Conservation (phyloP, 2,113 vertebrate species). For the Anas platyrhynchos region DNA sequence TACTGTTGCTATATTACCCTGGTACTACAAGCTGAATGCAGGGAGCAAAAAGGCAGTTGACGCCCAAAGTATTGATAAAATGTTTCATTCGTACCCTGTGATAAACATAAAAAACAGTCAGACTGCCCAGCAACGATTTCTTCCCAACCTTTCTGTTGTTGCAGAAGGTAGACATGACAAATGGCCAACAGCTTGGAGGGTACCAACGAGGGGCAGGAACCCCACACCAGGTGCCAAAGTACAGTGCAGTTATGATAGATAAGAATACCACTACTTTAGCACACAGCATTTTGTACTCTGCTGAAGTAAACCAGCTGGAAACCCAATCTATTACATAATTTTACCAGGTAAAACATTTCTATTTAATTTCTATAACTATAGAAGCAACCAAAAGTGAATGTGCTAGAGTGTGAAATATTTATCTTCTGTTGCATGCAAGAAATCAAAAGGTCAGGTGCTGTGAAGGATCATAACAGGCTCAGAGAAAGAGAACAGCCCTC, state of each 20-base stretch:
- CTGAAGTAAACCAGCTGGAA: background rate
- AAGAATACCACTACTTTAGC: background rate
- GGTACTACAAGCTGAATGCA: background rate
- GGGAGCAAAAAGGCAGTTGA: rapidly evolving
- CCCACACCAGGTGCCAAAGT: background rate
- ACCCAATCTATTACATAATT: background rate
- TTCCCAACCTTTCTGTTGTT: background rate
- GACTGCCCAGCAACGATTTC: background rate
- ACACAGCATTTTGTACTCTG: background rate
- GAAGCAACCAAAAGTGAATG: background rate
- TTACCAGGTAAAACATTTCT: slow-evolving; percentile 4
- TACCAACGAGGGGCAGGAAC: background rate
- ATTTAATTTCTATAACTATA: slow-evolving; percentile 39
- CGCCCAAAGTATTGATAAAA: background rate
- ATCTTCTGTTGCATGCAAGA: slow-evolving; percentile 15
- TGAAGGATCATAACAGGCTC: slow-evolving; percentile 24
- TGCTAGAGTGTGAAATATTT: slow-evolving; percentile 29
- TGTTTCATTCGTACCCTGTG: background rate
- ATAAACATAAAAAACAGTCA: background rate
- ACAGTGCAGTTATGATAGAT: background rate
- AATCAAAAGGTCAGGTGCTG: slow-evolving; percentile 38
- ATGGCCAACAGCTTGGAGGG: background rate
- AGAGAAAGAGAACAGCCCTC: slow-evolving; percentile 7
- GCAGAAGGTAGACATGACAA: background rate
- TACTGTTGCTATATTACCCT: background rate